A percentile compares a stretch with the other conserved stretches of the same genome.
These are phyloP conservation scores for Perithous albicinctus DNA, from an alignment of 2,888 invertebrate species.

Conservation along the genomic window DNA sequence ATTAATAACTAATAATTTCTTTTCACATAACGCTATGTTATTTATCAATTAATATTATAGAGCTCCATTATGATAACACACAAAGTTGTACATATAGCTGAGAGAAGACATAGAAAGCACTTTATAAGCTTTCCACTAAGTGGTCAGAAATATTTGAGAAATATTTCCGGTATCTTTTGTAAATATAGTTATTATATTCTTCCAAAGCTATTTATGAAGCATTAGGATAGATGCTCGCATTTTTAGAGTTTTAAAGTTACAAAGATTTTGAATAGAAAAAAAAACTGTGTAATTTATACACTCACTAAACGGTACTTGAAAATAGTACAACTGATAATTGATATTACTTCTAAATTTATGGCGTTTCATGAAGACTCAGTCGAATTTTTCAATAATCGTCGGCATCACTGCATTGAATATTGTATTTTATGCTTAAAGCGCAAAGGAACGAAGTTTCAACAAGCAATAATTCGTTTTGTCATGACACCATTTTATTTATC, in stretches of 20 bases:
- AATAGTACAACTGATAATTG: too few species aligned
- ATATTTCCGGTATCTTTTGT: neutral
- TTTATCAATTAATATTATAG: neutral
- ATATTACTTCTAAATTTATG: too few species aligned
- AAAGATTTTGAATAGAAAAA: conserved; percentile 3
- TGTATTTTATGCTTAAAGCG: too few species aligned
- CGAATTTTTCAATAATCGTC: too few species aligned
- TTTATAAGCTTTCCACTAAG: neutral
- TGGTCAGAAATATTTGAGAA: neutral
- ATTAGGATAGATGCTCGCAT: neutral
- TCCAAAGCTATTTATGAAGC: neutral
- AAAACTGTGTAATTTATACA: neutral
- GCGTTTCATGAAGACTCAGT: too few species aligned
- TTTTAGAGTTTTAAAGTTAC: neutral
- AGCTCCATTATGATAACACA: neutral
- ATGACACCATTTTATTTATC: too few species aligned
- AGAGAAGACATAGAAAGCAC: conserved; percentile 15
- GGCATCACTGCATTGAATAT: too few species aligned
- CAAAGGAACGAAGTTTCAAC: too few species aligned
- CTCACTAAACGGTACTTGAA: too few species aligned
- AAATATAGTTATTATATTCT: conserved; percentile 13
- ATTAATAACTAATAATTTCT: neutral
- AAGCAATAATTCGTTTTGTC: too few species aligned
- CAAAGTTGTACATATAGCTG: conserved; percentile 28
- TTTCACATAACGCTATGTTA: neutral